Percentiles rank a stretch among this genome's conserved stretches.
These are phyloP conservation scores for Nymphicus hollandicus DNA, from an alignment of 2,113 vertebrate genomes.

Conservation along the genomic window DNA sequence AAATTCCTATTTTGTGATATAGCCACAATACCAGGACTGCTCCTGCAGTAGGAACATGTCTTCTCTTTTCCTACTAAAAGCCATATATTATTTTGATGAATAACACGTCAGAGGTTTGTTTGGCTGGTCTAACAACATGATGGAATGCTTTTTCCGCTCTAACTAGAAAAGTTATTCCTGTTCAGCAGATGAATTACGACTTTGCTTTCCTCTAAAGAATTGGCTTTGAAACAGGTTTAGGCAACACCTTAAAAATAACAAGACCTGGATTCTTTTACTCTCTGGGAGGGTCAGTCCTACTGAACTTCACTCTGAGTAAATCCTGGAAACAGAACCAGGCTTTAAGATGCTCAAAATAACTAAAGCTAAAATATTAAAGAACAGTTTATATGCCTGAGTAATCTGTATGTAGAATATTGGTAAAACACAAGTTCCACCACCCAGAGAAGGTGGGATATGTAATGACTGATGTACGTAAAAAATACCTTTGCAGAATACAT, in stretches of 20 bases:
- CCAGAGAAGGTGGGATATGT: neutral
- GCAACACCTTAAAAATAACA: constrained; percentile 1
- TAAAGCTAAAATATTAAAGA: neutral
- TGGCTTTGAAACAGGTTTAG: neutral
- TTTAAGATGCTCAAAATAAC: neutral
- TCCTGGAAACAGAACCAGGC: neutral
- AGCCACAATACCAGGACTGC: neutral
- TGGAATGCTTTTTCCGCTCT: constrained; percentile 10
- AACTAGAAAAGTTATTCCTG: constrained; percentile 1
- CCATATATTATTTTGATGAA: constrained; percentile 6
- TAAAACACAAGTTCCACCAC: neutral
- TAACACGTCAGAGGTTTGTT: neutral
- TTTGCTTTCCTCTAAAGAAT: constrained; percentile 25
- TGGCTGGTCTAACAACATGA: neutral
- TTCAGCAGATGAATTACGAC: constrained; percentile 3
- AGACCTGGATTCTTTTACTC: neutral
- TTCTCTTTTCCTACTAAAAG: neutral
- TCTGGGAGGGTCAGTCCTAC: neutral
- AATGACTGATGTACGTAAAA: neutral
- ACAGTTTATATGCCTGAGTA: neutral
- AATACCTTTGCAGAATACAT: neutral
- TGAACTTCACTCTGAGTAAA: neutral
- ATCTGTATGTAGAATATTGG: neutral
- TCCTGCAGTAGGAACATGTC: neutral
- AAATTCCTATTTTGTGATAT: neutral